Evolutionary conservation across 2,113 vertebrate genomes (phyloP).

Genomic region (Leuciscus idus): DNA sequence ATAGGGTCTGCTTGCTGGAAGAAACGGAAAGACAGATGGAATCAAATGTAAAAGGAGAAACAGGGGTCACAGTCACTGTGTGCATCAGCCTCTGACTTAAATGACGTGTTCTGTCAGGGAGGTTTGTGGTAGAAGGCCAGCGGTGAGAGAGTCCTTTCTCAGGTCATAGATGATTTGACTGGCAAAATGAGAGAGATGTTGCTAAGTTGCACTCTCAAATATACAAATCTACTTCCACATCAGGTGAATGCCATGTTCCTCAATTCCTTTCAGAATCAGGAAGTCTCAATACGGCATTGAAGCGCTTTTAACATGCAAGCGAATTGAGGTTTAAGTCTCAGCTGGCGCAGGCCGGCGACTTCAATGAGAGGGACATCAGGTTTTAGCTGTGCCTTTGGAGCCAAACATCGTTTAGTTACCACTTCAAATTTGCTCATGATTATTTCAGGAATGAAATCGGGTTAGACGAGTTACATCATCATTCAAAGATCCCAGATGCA

Average conservation of each 20-base stretch:
- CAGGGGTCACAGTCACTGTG: constrained; percentile 24
- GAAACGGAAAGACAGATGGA: neutral
- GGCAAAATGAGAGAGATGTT: constrained; percentile 1
- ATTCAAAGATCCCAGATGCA: constrained; percentile 40
- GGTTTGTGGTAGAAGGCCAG: constrained; percentile 22
- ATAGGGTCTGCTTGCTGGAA: neutral
- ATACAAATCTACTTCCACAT: neutral
- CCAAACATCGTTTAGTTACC: constrained; percentile 24
- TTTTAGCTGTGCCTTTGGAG: neutral
- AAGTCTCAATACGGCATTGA: neutral
- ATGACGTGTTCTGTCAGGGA: neutral
- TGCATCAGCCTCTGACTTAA: neutral
- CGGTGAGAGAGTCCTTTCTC: constrained; percentile 12
- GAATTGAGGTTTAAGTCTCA: neutral
- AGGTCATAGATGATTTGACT: constrained; percentile 16
- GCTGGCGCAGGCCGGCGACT: neutral
- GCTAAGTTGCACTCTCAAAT: constrained; percentile 4
- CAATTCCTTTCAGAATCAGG: neutral
- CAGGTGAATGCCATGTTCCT: neutral
- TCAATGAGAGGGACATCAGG: constrained; percentile 32
- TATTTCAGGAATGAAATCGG: constrained; percentile 35
- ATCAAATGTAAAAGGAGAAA: constrained; percentile 5
- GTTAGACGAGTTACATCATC: constrained; percentile 49
- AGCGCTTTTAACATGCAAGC: neutral
- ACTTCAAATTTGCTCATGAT: constrained; percentile 27